Conservation (phyloP, 2,113 vertebrate species). For the Pygoscelis adeliae region DNA sequence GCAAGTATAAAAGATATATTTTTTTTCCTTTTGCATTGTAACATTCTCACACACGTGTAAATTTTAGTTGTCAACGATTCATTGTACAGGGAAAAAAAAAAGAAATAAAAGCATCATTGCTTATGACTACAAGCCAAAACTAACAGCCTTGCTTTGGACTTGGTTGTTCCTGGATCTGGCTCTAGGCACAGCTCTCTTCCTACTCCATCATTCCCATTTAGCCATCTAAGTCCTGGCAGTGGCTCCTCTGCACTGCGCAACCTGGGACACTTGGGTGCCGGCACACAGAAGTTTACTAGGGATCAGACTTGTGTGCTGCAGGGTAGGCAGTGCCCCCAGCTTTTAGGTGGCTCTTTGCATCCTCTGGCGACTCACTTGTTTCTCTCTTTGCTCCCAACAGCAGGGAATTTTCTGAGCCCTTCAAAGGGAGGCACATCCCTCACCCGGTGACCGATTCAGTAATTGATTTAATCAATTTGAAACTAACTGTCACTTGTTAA, state of each 20-base stretch:
- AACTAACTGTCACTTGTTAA: slow-evolving; percentile 29
- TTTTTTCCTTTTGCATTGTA: not conserved
- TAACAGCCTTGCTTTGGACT: not conserved
- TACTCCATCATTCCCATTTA: not conserved
- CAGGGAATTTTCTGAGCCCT: not conserved
- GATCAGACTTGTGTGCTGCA: not conserved
- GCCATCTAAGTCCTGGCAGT: accelerated
- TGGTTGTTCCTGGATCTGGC: not conserved
- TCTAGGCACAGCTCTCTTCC: not conserved
- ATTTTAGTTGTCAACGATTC: not conserved
- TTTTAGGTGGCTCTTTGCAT: not conserved
- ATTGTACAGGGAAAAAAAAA: not conserved
- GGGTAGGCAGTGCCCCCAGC: not conserved
- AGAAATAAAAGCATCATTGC: not conserved
- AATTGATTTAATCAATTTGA: slow-evolving; percentile 32
- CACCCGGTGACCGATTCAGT: not conserved
- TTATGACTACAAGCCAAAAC: not conserved
- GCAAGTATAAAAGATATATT: not conserved
- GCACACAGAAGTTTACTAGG: not conserved
- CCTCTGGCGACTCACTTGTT: not conserved
- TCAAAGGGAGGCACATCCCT: not conserved
- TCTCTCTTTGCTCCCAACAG: not conserved
- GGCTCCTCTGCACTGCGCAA: not conserved
- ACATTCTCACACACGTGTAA: not conserved
- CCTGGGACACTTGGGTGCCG: accelerated